These are phyloP conservation scores for Sycobia sp. DNA, from an alignment of 1,140 invertebrate species.

Conservation along the genomic window DNA sequence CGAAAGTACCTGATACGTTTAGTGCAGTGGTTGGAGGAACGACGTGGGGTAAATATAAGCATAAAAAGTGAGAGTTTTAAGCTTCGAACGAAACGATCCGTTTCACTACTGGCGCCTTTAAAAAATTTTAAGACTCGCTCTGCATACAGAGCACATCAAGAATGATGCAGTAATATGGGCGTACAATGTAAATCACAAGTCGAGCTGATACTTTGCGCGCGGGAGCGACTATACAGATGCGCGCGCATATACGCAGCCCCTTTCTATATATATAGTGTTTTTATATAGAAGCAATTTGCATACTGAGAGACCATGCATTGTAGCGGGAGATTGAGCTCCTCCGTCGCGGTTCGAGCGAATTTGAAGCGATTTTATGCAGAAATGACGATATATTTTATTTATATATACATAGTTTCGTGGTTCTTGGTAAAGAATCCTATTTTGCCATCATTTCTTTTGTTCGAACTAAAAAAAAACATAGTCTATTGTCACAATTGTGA, in stretches of 20 bases:
- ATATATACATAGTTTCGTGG: no score
- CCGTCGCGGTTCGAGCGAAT: no score
- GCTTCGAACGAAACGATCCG: neutral
- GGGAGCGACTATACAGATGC: neutral
- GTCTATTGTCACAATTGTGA: no score
- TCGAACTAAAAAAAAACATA: no score
- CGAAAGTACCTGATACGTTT: neutral
- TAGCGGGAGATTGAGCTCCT: constrained; percentile 43
- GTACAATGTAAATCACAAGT: constrained; percentile 2
- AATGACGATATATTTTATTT: no score
- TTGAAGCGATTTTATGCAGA: no score
- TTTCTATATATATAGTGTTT: constrained; percentile 37
- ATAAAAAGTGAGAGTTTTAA: neutral
- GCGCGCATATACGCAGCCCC: neutral
- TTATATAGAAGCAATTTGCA: constrained; percentile 46
- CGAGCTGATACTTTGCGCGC: neutral
- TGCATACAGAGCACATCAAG: no score
- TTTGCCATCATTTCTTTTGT: no score
- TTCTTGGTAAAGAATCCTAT: no score
- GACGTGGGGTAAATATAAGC: no score
- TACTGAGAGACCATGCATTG: constrained; percentile 41
- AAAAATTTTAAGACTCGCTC: constrained; percentile 1
- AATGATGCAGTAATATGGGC: no score
- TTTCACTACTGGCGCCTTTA: neutral
- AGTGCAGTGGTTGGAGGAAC: neutral